Evolutionary conservation across 2,888 invertebrate species (phyloP).

Genomic region (Pyralis farinalis): DNA sequence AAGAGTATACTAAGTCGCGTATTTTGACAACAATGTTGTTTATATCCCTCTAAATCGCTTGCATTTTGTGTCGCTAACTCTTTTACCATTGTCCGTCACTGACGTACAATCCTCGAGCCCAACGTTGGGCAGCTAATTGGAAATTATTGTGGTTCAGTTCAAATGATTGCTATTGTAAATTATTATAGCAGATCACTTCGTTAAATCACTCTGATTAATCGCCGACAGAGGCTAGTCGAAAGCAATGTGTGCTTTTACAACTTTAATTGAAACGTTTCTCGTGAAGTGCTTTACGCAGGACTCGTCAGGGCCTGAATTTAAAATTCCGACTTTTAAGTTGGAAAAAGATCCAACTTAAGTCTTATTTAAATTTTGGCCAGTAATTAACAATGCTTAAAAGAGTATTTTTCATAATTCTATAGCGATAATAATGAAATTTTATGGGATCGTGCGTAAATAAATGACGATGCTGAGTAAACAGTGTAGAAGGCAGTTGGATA

Average conservation of each 20-base stretch:
- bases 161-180: conserved; percentile 55
- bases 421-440: conserved; percentile 39
- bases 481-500: conserved; percentile 53
- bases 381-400: not conserved
- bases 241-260: conserved; percentile 33
- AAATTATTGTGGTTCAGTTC: conserved; percentile 55
- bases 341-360: too few relatives aligned
- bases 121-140: conserved; percentile 55
- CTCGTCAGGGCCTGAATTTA: not conserved
- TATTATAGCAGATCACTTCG: conserved; percentile 44
- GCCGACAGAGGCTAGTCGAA: conserved; percentile 35
- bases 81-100: conserved; percentile 36
- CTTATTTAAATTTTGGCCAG: too few relatives aligned
- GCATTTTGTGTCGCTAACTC: conserved; percentile 42
- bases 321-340: too few relatives aligned
- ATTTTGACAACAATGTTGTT: conserved; percentile 48
- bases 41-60: conserved; percentile 36
- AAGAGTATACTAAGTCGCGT: conserved; percentile 23
- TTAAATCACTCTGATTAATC: conserved; percentile 64
- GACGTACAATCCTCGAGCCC: conserved; percentile 27
- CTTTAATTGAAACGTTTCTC: conserved; percentile 29
- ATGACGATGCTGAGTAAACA: conserved; percentile 63
- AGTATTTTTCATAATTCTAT: conserved; percentile 9
- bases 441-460: conserved; percentile 72
- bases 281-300: not conserved